A percentile compares a stretch with the other conserved stretches of the same genome.
Conservation (phyloP, 1,140 invertebrate species). For the Acromyrmex heyeri region DNA sequence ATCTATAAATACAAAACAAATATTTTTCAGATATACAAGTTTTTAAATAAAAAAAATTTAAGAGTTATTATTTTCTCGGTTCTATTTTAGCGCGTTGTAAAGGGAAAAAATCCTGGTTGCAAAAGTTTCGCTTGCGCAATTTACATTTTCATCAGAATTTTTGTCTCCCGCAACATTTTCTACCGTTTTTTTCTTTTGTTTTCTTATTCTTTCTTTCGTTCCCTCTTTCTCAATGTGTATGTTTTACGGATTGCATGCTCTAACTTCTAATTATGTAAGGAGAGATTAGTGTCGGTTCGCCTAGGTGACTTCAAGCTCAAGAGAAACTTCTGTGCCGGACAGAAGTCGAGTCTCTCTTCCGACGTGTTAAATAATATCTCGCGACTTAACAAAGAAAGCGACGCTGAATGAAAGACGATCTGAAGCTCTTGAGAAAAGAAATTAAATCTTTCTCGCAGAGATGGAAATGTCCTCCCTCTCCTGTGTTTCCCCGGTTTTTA, state of each 20-base stretch:
- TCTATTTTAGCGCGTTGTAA: neutral
- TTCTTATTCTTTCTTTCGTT: neutral
- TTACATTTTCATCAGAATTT: conserved; percentile 55
- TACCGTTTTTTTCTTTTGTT: neutral
- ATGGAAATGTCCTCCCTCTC: neutral
- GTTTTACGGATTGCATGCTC: neutral
- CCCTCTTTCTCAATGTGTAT: neutral
- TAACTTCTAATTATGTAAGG: conserved; percentile 53
- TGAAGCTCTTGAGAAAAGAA: conserved; percentile 44
- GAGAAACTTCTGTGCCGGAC: conserved; percentile 36
- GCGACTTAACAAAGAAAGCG: conserved; percentile 52
- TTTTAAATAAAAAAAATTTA: neutral
- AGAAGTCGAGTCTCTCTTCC: conserved; percentile 37
- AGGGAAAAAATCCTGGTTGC: neutral
- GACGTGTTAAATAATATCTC: conserved; percentile 50
- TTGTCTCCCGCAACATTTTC: conserved; percentile 14
- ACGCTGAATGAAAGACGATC: conserved; percentile 42
- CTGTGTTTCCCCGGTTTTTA: neutral
- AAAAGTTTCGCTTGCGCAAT: conserved; percentile 13
- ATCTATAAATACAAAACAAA: conserved; percentile 13
- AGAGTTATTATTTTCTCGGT: neutral
- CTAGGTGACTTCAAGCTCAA: conserved; percentile 25
- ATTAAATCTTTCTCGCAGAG: conserved; percentile 37
- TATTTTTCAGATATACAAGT: neutral
- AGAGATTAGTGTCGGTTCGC: conserved; percentile 42